These are phyloP conservation scores for Misgurnus mizolepis DNA, from an alignment of 2,113 vertebrate genomes.

Conservation along the genomic window DNA sequence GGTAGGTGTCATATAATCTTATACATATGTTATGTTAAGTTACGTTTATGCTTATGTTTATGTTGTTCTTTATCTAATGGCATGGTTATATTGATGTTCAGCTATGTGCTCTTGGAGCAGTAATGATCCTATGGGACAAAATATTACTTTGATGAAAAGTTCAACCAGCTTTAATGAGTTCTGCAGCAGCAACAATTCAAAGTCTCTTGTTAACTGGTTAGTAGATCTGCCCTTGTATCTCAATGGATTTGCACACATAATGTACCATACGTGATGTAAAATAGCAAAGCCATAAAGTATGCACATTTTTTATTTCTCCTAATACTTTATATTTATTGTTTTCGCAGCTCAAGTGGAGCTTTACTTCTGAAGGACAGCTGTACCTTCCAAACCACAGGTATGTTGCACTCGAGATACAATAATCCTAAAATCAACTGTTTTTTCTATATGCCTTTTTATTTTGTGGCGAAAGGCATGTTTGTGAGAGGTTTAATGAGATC, in stretches of 20 bases:
- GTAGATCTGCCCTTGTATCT: not conserved
- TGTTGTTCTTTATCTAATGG: not conserved
- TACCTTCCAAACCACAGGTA: not conserved
- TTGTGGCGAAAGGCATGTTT: too few relatives aligned
- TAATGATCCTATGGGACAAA: not conserved
- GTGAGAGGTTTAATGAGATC: too few relatives aligned
- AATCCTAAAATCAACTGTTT: too few relatives aligned
- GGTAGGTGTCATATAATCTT: slow-evolving; percentile 55
- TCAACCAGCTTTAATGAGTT: not conserved
- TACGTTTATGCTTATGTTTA: not conserved
- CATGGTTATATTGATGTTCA: not conserved
- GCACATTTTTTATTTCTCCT: not conserved
- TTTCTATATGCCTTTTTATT: too few relatives aligned
- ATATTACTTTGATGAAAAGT: not conserved
- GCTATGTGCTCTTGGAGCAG: not conserved
- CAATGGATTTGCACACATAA: too few relatives aligned
- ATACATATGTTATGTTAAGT: too few relatives aligned
- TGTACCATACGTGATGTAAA: too few relatives aligned
- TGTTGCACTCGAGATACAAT: too few relatives aligned
- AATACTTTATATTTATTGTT: slow-evolving; percentile 10
- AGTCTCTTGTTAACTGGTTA: not conserved
- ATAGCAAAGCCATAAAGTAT: not conserved
- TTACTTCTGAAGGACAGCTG: slow-evolving; percentile 57
- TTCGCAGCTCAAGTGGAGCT: slow-evolving; percentile 50
- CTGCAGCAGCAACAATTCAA: not conserved